Conservation (phyloP, 2,113 vertebrate species). For the Elephas maximus region DNA sequence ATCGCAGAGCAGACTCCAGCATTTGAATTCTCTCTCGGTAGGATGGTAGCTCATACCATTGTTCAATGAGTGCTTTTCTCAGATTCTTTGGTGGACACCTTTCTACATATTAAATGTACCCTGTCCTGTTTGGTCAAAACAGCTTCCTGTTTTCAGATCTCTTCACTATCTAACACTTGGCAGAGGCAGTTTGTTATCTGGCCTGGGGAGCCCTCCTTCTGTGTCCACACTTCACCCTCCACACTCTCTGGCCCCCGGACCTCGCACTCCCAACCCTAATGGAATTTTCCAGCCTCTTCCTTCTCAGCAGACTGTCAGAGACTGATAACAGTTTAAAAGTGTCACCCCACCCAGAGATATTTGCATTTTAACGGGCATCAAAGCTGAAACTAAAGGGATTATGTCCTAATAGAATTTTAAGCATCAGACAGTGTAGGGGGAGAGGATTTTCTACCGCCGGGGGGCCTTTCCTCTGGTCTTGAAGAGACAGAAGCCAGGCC, state of each 20-base stretch:
- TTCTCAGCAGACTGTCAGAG: slow-evolving; percentile 47
- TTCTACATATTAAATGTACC: neutral
- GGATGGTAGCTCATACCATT: slow-evolving; percentile 62
- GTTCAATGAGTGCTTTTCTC: slow-evolving; percentile 54
- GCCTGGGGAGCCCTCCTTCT: neutral
- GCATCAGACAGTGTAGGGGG: slow-evolving; percentile 55
- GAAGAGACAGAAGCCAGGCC: neutral
- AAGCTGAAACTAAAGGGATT: slow-evolving; percentile 82
- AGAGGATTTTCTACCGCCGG: slow-evolving; percentile 61
- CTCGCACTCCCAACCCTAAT: neutral
- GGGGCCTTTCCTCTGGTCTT: neutral
- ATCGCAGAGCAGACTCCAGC: slow-evolving; percentile 55
- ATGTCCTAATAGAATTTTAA: slow-evolving; percentile 77
- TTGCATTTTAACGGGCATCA: slow-evolving; percentile 82
- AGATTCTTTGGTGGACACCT: neutral
- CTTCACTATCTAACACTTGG: neutral
- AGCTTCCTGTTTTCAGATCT: neutral
- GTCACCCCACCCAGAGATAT: slow-evolving; percentile 72
- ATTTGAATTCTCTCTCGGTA: slow-evolving; percentile 80
- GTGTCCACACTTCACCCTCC: neutral
- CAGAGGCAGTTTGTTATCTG: neutral
- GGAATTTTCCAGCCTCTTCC: neutral
- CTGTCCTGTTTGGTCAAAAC: neutral
- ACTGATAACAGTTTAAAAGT: slow-evolving; percentile 75
- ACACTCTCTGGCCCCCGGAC: neutral